These are phyloP conservation scores for Ctena decussata DNA, from an alignment of 2,888 invertebrate genomes.

Conservation along the genomic window DNA sequence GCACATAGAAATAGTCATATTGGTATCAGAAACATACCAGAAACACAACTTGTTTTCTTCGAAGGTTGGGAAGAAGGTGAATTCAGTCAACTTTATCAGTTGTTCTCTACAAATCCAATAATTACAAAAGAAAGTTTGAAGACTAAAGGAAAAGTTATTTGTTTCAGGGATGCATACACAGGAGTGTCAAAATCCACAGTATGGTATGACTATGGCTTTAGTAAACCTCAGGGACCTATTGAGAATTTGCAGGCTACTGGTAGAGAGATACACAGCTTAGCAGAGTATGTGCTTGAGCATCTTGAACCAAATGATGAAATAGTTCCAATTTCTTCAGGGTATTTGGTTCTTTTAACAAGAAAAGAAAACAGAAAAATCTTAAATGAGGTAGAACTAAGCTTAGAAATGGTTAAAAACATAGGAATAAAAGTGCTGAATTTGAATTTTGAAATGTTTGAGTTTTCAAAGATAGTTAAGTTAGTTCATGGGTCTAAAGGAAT, in stretches of 20 bases:
- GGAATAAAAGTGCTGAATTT: constrained; percentile 79
- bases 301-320: neutral
- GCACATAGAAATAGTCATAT: neutral
- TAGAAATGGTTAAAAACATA: constrained; percentile 74
- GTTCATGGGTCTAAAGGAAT: constrained; percentile 79
- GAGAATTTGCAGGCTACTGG: constrained; percentile 64
- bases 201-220: constrained; percentile 89
- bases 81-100: constrained; percentile 83
- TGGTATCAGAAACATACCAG: neutral
- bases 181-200: constrained; percentile 86
- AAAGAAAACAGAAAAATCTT: constrained; percentile 87
- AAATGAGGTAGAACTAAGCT: constrained; percentile 87
- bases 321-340: constrained; percentile 37
- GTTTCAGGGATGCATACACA: constrained; percentile 85
- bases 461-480: constrained; percentile 80
- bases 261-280: constrained; percentile 63
- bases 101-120: constrained; percentile 80
- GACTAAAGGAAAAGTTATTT: constrained; percentile 73
- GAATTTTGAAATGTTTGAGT: constrained; percentile 77
- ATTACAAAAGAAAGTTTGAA: constrained; percentile 69
- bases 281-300: constrained; percentile 59
- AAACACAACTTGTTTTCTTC: constrained; percentile 81
- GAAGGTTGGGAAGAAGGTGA: constrained; percentile 81
- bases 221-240: constrained; percentile 86
- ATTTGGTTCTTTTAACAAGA: constrained; percentile 83